These are phyloP conservation scores for Cheilosia vulpina DNA, from an alignment of 2,888 invertebrate species.

Conservation along the genomic window DNA sequence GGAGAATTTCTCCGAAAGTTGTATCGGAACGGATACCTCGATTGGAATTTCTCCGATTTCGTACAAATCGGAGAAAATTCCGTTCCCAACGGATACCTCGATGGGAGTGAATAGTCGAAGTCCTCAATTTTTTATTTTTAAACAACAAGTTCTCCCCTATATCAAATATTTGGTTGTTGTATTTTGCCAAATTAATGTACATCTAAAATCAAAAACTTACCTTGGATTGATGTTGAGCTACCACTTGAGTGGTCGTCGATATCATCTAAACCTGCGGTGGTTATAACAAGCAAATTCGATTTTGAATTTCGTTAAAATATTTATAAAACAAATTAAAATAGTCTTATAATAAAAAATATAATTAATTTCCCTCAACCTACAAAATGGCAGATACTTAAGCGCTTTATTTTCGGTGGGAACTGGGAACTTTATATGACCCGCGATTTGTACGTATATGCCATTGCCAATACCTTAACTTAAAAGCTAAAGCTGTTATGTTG, in stretches of 20 bases:
- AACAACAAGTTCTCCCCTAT: neutral
- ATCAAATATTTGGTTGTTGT: neutral
- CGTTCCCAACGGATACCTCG: too few species aligned
- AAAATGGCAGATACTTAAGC: neutral
- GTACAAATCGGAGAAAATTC: too few species aligned
- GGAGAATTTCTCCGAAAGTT: too few species aligned
- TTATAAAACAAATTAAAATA: conserved; percentile 28
- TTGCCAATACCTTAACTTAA: too few species aligned
- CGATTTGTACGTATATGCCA: too few species aligned
- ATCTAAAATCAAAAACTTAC: conserved; percentile 81
- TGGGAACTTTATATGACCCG: too few species aligned
- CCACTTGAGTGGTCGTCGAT: conserved; percentile 89
- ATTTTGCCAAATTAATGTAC: conserved; percentile 3
- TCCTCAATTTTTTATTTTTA: neutral
- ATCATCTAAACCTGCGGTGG: conserved; percentile 84
- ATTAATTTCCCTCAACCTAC: conserved; percentile 18
- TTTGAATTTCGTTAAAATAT: conserved; percentile 38
- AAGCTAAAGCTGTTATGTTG: too few species aligned
- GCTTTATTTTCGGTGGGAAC: neutral
- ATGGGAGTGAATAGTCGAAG: too few species aligned
- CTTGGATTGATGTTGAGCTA: conserved; percentile 88
- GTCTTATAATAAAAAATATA: conserved; percentile 12
- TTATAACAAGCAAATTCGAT: conserved; percentile 67
- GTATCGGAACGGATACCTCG: too few species aligned
- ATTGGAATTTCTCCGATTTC: too few species aligned